Conservation (phyloP, 2,797 vertebrate species). For the Cyprinodon diabolis region DNA sequence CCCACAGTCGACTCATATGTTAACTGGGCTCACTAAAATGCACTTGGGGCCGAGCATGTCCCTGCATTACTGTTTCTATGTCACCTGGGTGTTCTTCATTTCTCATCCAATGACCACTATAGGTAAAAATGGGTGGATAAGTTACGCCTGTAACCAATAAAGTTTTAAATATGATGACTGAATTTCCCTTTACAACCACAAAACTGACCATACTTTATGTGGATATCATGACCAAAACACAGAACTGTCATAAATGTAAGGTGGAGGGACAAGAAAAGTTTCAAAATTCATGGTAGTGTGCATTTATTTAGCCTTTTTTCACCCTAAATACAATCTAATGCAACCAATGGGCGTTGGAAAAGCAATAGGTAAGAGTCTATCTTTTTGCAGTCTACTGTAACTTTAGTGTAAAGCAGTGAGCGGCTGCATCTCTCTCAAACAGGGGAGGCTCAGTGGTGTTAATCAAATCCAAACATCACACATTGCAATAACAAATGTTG, state of each 20-base stretch:
- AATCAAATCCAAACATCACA: too few relatives aligned
- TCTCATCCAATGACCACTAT: background rate
- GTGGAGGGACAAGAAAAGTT: background rate
- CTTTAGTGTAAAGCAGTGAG: too few relatives aligned
- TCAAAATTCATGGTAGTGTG: background rate
- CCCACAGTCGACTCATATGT: background rate
- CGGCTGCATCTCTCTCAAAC: too few relatives aligned
- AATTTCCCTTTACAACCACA: background rate
- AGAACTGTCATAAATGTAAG: background rate
- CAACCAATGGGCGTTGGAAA: too few relatives aligned
- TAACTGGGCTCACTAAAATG: background rate
- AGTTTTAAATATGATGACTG: slow-evolving; percentile 1
- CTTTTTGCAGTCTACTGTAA: too few relatives aligned
- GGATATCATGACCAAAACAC: background rate
- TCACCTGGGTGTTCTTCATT: too few relatives aligned
- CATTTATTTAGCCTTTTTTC: too few relatives aligned
- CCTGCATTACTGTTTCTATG: background rate
- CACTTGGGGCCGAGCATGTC: background rate
- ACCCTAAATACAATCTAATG: too few relatives aligned
- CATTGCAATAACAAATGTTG: too few relatives aligned
- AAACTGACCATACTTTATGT: background rate
- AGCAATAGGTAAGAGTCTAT: too few relatives aligned
- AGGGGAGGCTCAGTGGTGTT: too few relatives aligned
- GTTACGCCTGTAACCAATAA: background rate
- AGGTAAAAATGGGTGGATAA: background rate